Evolutionary conservation across 1,140 invertebrate genomes (phyloP).

Genomic region (Rhagoletis pomonella): DNA sequence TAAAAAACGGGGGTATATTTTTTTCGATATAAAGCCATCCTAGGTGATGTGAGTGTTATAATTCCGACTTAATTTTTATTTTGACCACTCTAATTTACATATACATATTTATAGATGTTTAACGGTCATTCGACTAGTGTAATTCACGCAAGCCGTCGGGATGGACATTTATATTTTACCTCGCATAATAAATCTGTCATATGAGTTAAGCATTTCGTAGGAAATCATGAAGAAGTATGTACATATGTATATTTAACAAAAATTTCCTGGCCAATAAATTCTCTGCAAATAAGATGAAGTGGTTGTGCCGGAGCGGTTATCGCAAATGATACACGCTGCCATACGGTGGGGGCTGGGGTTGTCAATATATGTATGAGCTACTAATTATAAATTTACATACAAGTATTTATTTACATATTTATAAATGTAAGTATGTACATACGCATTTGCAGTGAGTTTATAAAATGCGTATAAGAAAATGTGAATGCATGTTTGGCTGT

Average conservation of each 20-base stretch:
- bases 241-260: not conserved
- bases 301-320: not conserved
- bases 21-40: too few species aligned
- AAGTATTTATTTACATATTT: too few species aligned
- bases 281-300: not conserved
- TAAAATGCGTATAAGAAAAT: not conserved
- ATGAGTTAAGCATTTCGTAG: conserved; percentile 41
- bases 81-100: not conserved
- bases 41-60: too few species aligned
- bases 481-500: not conserved
- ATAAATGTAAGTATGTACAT: not conserved
- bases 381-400: too few species aligned
- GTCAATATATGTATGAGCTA: too few species aligned
- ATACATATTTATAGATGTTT: not conserved
- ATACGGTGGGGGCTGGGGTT: not conserved
- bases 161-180: conserved; percentile 8
- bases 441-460: not conserved
- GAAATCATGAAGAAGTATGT: not conserved
- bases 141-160: not conserved
- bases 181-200: conserved; percentile 45
- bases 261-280: not conserved
- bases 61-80: too few species aligned
- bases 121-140: not conserved
- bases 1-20: too few species aligned
- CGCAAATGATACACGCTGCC: not conserved